A percentile compares a stretch with the other conserved stretches of the same genome.
Evolutionary conservation across 2,888 invertebrate species (phyloP).

Genomic region (Lithophane semibrunnea): DNA sequence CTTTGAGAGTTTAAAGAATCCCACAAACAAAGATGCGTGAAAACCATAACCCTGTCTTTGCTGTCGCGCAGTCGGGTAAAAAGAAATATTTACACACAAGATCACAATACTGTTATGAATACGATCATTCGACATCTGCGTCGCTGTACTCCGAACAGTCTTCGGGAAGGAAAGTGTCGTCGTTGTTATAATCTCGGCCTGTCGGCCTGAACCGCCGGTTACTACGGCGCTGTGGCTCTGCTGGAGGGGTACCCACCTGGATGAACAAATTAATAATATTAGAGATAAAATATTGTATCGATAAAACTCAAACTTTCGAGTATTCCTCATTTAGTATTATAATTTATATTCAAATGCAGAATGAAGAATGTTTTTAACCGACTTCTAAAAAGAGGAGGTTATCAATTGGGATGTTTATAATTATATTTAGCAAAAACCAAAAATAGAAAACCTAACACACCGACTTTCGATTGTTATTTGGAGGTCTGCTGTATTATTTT

Average conservation of each 20-base stretch:
- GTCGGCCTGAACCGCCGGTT: slow-evolving; percentile 65
- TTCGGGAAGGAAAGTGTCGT: slow-evolving; percentile 84
- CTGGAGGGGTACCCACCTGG: slow-evolving; percentile 67
- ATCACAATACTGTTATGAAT: neutral
- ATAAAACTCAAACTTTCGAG: neutral
- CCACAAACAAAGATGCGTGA: neutral
- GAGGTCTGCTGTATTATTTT: too few relatives aligned
- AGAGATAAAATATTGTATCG: neutral
- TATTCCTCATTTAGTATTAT: too few relatives aligned
- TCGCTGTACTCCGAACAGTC: slow-evolving; percentile 80
- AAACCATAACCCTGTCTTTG: neutral
- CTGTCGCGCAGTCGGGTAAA: neutral
- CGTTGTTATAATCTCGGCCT: slow-evolving; percentile 74
- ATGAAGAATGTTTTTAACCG: too few relatives aligned
- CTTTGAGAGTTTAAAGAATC: neutral
- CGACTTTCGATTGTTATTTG: too few relatives aligned
- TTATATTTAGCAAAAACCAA: too few relatives aligned
- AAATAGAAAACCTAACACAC: too few relatives aligned
- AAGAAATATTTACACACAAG: slow-evolving; percentile 1
- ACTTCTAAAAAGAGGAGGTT: too few relatives aligned
- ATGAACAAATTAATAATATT: neutral
- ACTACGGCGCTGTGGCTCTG: slow-evolving; percentile 58
- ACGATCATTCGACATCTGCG: slow-evolving; percentile 50
- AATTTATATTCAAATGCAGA: too few relatives aligned
- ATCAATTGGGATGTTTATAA: too few relatives aligned